These are phyloP conservation scores for Ctenoplectra terminalis DNA, from an alignment of 1,140 invertebrate species.

Conservation along the genomic window DNA sequence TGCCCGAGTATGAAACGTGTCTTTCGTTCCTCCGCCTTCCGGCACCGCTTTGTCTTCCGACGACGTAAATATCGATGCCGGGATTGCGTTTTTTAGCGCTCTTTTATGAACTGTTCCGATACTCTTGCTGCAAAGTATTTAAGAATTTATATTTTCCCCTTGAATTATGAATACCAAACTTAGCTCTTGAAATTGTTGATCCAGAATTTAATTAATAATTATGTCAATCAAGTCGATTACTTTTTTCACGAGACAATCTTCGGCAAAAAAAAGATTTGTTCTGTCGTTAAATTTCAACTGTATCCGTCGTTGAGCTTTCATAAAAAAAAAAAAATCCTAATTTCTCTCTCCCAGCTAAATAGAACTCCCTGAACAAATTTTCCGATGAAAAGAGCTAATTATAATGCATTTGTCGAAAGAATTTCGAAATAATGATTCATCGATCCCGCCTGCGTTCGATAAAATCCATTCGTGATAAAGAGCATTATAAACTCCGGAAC, in stretches of 20 bases:
- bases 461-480: slow-evolving; percentile 59
- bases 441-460: slow-evolving; percentile 11
- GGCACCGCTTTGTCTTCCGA: not conserved
- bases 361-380: not conserved
- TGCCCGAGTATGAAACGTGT: slow-evolving; percentile 21
- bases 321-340: not conserved
- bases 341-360: not conserved
- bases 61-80: not conserved
- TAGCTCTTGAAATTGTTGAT: not conserved
- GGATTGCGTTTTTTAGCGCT: not conserved
- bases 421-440: slow-evolving; percentile 39
- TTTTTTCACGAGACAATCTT: not conserved
- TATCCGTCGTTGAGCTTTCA: not conserved
- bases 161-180: not conserved
- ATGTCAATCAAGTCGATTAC: not conserved
- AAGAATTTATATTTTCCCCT: not conserved
- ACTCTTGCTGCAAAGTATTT: not conserved
- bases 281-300: not conserved
- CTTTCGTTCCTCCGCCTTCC: not conserved
- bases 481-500: slow-evolving; percentile 62
- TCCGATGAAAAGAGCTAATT: slow-evolving; percentile 1
- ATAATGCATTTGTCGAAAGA: slow-evolving; percentile 22
- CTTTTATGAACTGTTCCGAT: not conserved
- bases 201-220: not conserved
- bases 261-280: too few species aligned